Percentiles rank a stretch among this genome's conserved stretches.
Evolutionary conservation across 2,113 vertebrate species (phyloP).

Genomic region (Salminus brasiliensis): DNA sequence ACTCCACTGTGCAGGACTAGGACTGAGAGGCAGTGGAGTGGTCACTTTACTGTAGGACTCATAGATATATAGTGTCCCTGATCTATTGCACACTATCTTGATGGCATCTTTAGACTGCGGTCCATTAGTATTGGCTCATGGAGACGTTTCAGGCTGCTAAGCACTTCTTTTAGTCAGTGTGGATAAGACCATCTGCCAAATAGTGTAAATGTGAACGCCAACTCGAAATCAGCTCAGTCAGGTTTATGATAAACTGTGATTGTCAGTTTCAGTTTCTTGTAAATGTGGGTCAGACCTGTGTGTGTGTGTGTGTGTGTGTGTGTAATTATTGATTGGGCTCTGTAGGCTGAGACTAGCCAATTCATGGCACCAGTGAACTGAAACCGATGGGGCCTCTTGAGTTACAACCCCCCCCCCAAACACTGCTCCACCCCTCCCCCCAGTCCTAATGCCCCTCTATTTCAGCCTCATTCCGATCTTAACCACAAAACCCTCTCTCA

Average conservation of each 20-base stretch:
- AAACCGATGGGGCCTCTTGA: conserved; percentile 76
- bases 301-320: conserved; percentile 49
- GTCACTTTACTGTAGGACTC: no score
- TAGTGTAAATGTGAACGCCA: background rate
- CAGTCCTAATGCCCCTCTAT: conserved; percentile 29
- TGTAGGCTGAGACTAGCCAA: conserved; percentile 76
- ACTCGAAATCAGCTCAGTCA: background rate
- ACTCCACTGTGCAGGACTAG: no score
- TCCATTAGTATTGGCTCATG: no score
- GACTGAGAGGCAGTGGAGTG: no score
- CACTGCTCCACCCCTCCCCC: background rate
- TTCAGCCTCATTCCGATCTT: background rate
- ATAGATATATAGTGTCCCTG: no score
- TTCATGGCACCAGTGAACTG: conserved; percentile 78
- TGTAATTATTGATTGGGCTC: conserved; percentile 74
- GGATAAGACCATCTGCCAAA: background rate
- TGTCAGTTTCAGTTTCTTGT: background rate
- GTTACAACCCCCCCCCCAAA: conserved; percentile 71
- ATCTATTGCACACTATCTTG: no score
- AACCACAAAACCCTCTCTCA: background rate
- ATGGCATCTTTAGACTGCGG: no score
- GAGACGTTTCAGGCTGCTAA: no score
- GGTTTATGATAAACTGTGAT: background rate
- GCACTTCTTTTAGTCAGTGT: background rate
- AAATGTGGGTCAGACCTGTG: background rate